phyloP scores from a whole-genome alignment of 2,888 invertebrate species.

The Stenurella melanura region DNA sequence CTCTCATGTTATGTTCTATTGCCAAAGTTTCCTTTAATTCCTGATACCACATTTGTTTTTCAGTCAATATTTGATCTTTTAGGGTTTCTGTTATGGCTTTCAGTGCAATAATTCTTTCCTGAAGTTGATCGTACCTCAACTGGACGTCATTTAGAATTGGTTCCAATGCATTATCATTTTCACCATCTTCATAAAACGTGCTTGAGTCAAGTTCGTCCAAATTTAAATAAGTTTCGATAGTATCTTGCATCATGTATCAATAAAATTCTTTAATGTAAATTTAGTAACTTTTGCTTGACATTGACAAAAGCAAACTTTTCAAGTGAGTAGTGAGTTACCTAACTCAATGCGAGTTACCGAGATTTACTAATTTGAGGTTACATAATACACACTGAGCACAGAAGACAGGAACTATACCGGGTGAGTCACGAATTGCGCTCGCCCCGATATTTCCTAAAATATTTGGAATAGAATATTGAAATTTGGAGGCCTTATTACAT shows the following conservation, averaged over 20 bases:
- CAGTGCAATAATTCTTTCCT: constrained; percentile 51
- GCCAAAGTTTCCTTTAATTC: constrained; percentile 55
- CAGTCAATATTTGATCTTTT: constrained; percentile 48
- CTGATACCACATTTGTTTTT: constrained; percentile 51
- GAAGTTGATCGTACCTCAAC: constrained; percentile 44
- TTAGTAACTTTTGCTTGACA: neutral
- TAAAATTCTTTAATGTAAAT: neutral
- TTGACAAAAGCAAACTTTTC: neutral
- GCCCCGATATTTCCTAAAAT: no score
- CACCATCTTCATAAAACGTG: constrained; percentile 28
- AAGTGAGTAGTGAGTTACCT: no score
- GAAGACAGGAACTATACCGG: no score
- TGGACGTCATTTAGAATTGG: constrained; percentile 33
- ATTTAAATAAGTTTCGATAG: constrained; percentile 28
- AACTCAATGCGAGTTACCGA: no score
- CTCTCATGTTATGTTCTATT: constrained; percentile 47
- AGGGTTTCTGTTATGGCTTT: constrained; percentile 50
- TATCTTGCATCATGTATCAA: neutral
- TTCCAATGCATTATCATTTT: constrained; percentile 44
- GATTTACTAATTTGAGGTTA: no score
- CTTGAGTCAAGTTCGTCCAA: neutral
- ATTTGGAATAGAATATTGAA: no score
- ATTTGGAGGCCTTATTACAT: no score
- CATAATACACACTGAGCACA: no score
- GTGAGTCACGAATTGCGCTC: no score